Conservation (phyloP, 2,888 invertebrate genomes). For the Amblyjoppa fuscipennis region DNA sequence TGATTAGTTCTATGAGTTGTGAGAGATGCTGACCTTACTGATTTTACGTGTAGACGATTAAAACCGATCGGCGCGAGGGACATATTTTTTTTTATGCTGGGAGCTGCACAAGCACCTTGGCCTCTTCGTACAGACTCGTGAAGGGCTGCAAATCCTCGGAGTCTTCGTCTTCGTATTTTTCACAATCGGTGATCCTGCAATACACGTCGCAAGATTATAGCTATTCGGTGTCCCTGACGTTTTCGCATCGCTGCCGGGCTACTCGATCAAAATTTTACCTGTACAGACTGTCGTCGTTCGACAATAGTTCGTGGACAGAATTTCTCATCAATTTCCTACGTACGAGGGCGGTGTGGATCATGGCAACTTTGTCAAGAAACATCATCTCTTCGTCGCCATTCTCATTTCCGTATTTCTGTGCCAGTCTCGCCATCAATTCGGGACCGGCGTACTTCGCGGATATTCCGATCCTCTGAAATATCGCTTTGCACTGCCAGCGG, state of each 20-base stretch:
- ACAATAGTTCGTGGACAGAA: slow-evolving; percentile 73
- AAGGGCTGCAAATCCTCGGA: slow-evolving; percentile 83
- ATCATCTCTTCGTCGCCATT: slow-evolving; percentile 75
- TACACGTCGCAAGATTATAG: background rate
- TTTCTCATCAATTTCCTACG: slow-evolving; percentile 76
- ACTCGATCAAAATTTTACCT: slow-evolving; percentile 72
- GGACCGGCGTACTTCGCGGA: slow-evolving; percentile 92
- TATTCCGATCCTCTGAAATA: slow-evolving; percentile 93
- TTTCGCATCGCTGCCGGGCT: background rate
- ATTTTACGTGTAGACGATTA: slow-evolving; percentile 15
- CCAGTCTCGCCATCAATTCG: slow-evolving; percentile 85
- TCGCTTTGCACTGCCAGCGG: slow-evolving; percentile 93
- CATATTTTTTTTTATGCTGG: slow-evolving; percentile 68
- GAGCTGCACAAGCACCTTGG: slow-evolving; percentile 86
- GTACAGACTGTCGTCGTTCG: slow-evolving; percentile 79
- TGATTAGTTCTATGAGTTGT: slow-evolving; percentile 35
- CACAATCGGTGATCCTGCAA: slow-evolving; percentile 78
- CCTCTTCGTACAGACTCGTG: slow-evolving; percentile 86
- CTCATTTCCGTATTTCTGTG: slow-evolving; percentile 78
- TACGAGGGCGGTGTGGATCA: slow-evolving; percentile 81
- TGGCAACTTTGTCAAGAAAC: slow-evolving; percentile 79
- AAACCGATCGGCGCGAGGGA: background rate
- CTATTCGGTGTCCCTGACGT: background rate
- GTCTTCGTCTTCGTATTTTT: slow-evolving; percentile 81
- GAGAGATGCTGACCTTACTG: slow-evolving; percentile 48